phyloP scores from a whole-genome alignment of 37 sponge, comb jelly and placozoan species.

The Halisarca cf. caerulea region DNA sequence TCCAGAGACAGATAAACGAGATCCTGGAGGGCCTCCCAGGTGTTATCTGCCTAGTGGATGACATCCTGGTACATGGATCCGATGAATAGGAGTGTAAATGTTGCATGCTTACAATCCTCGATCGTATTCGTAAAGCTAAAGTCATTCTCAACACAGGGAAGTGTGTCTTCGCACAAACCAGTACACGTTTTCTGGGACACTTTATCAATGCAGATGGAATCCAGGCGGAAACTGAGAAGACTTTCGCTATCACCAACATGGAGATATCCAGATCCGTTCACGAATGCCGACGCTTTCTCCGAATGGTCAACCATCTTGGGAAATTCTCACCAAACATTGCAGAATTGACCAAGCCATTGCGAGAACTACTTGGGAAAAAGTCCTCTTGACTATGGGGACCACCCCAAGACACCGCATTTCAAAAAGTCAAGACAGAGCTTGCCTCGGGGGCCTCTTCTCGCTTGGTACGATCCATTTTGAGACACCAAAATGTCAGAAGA shows the following conservation, averaged over 20 bases:
- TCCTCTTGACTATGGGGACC: conserved; percentile 29
- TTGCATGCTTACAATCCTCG: no score
- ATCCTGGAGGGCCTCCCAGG: no score
- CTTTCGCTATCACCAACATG: conserved; percentile 27
- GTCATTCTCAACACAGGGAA: no score
- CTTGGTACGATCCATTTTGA: conserved; percentile 34
- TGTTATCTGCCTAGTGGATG: no score
- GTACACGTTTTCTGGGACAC: conserved; percentile 48
- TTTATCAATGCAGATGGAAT: conserved; percentile 36
- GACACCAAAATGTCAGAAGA: conserved; percentile 45
- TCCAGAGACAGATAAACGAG: no score
- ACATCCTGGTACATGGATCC: no score
- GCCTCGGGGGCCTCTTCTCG: conserved; percentile 28
- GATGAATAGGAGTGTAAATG: no score
- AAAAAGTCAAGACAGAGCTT: conserved; percentile 41
- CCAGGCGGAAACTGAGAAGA: conserved; percentile 50
- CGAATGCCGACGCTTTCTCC: conserved; percentile 40
- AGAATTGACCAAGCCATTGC: conserved; percentile 38
- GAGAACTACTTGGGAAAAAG: conserved; percentile 39
- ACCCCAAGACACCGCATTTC: conserved; percentile 25
- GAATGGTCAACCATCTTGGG: conserved; percentile 62
- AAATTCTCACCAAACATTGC: conserved; percentile 37
- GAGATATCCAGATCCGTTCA: conserved; percentile 5
- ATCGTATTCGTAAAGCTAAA: no score
- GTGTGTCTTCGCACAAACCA: conserved; percentile 34